phyloP scores from a whole-genome alignment of 2,888 invertebrate genomes.

The Eucera pruinosa region DNA sequence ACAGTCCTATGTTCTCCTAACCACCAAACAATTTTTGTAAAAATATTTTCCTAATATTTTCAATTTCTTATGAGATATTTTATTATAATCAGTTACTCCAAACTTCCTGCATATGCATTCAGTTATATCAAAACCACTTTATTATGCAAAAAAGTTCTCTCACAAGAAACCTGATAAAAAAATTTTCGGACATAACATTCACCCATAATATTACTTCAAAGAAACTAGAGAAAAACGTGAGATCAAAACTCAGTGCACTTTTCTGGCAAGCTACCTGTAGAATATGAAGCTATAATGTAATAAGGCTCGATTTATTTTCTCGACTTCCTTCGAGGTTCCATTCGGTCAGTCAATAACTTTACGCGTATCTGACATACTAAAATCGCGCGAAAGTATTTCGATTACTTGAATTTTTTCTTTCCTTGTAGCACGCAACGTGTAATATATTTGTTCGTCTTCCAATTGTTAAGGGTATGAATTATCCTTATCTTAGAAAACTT shows the following conservation, averaged over 20 bases:
- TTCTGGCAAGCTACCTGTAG: constrained; percentile 41
- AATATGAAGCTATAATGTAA: constrained; percentile 19
- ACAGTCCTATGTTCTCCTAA: too few species aligned
- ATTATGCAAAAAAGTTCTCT: background rate
- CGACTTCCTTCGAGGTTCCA: background rate
- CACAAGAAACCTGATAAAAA: background rate
- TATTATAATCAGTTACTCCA: too few species aligned
- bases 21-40: too few species aligned
- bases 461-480: constrained; percentile 26
- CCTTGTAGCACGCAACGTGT: background rate
- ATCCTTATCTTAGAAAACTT: background rate
- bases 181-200: background rate
- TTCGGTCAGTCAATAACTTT: constrained; percentile 40
- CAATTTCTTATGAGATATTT: too few species aligned
- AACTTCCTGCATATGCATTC: too few species aligned
- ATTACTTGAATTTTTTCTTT: background rate
- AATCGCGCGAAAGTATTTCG: constrained; percentile 28
- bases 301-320: background rate
- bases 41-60: too few species aligned
- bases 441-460: constrained; percentile 11
- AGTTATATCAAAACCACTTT: too few species aligned
- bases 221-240: background rate
- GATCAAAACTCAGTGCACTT: background rate
- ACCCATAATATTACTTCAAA: background rate
- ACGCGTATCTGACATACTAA: constrained; percentile 14